Base-by-base conservation (phyloP, 2,888 invertebrate species). In the Apoderus coryli region DNA sequence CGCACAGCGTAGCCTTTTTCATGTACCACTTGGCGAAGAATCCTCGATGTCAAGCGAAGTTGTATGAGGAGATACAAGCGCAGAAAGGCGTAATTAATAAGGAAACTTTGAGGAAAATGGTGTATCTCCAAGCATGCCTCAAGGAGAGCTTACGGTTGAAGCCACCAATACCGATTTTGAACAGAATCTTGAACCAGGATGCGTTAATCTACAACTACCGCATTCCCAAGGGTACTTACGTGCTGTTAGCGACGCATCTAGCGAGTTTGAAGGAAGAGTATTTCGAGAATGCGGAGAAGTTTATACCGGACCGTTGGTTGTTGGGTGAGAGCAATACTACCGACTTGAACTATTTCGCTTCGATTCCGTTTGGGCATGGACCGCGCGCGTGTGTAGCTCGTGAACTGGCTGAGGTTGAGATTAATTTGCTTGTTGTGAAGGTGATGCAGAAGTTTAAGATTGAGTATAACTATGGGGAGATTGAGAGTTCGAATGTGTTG, bases 381-480 rank as follows among this genome's bases (percentile, higher is more conserved):
- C 56, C 65, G 2, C 64, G 70, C 34, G 66, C 70, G 31, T 75
- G 75, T 38, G 43, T 75, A 14, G 75, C 69, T 1, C 68, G 67
- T 45, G 66, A 64, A 38, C 56, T 75, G 31, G 70, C 74, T 1
- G 69, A 73, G 48, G 60, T 61, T 32, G 61, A 72, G 57, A 58
- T 75, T 39, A 61, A 66, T 25, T 40, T 71, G 22, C 48, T 74
- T 10, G 60, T 69, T 6, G 56, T 65, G 12, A 69, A 66, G 61
- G 44, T 75, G 32, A 39, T 74, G 30, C 63, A 66, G 39, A 69
- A 67, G 45, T 76, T 67, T 47, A 66, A 62, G 46, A 54, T 76
- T 26, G 72, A 75, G 45, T 76, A 75, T 45, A 69, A 74, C 45
- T 75, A 76, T 48, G 72, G 70, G 9, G 72, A 73, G 34, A 67